Base-by-base conservation (phyloP, 2,797 vertebrate genomes). In the Bryconaethiops microstoma region DNA sequence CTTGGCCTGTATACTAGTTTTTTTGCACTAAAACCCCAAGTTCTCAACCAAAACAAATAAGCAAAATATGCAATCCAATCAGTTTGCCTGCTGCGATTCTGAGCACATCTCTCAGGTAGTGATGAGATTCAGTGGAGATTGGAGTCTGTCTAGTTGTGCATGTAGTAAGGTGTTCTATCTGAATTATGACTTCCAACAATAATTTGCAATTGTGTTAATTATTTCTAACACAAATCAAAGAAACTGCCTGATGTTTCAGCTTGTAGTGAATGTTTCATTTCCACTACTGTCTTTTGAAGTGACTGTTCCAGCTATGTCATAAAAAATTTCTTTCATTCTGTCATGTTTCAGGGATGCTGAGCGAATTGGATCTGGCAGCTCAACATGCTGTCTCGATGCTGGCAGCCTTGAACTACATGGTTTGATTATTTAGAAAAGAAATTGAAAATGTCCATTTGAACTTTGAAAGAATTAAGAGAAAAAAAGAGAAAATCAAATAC, bases 341-440 rank as follows among this genome's bases (percentile, higher is more conserved):
- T 45, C 69, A 48, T 73, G 69, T 45, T 82, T 79, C 88, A 98
- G 96, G 96, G 17, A 88, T 95, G 85, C 88, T 97, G 7, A 90
- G 94, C 35, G 92, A 95, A 81, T 90, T 94, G 75, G 93, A 97
- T 79, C 91, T 97, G 86, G 96, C 95, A 0, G 94, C 95, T 0
- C 96, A 97, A 55, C 94, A 96, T 8, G 70, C 93, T 7, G 86
- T 96, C 78, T 93, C 94, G 0, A 95, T 95, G 89, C 81, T 97
- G 65, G 87, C 92, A 3, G 72, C 84, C 55, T 88, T 94, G 0
- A 91, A 91, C 0, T 98, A 96, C 89, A 96, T 96, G 96, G 97
- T 98, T 91, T 19, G 64, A 48, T 39, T 16, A 57, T 2, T 83
- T 63, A n/a, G 3, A 25, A 78, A 69, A 29, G 21, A 77, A 67